A percentile compares a stretch with the other conserved stretches of the same genome.
These are phyloP conservation scores for Coenobita brevimanus DNA, from an alignment of 1,140 invertebrate genomes.

Conservation along the genomic window DNA sequence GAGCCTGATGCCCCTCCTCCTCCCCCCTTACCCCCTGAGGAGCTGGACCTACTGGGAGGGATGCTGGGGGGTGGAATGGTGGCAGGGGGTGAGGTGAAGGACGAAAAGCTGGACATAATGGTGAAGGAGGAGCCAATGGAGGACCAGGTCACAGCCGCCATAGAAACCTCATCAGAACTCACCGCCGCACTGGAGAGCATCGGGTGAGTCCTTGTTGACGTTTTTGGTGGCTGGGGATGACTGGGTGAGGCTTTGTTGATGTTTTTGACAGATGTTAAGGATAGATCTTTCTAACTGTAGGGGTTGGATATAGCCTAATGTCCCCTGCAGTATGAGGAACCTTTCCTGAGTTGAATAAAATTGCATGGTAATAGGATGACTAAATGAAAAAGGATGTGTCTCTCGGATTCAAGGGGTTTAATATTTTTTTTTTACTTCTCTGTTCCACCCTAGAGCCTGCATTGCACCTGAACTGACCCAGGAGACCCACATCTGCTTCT, in stretches of 20 bases:
- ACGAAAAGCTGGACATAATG: constrained; percentile 34
- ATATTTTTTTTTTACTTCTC: too few relatives aligned
- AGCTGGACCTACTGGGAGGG: not conserved
- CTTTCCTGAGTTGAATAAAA: too few relatives aligned
- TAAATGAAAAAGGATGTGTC: too few relatives aligned
- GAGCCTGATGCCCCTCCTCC: not conserved
- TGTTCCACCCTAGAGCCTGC: constrained; percentile 46
- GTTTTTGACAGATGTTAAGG: too few relatives aligned
- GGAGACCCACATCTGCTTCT: constrained; percentile 86
- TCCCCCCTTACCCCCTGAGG: not conserved
- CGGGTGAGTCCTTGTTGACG: constrained; percentile 3
- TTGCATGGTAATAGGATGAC: too few relatives aligned
- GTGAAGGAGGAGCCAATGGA: constrained; percentile 49
- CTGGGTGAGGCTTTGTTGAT: not conserved
- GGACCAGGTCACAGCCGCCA: constrained; percentile 54
- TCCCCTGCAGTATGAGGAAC: too few relatives aligned
- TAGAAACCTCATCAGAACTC: constrained; percentile 53
- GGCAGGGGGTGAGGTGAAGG: constrained; percentile 10
- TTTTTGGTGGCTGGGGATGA: not conserved
- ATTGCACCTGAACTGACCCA: constrained; percentile 78
- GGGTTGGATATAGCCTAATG: too few relatives aligned
- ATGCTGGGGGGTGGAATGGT: constrained; percentile 23
- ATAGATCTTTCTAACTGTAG: too few relatives aligned
- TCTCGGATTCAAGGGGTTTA: too few relatives aligned
- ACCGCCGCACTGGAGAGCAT: constrained; percentile 53